Evolutionary conservation across 2,888 invertebrate species (phyloP).

Genomic region (Asteroscopus sphinx): DNA sequence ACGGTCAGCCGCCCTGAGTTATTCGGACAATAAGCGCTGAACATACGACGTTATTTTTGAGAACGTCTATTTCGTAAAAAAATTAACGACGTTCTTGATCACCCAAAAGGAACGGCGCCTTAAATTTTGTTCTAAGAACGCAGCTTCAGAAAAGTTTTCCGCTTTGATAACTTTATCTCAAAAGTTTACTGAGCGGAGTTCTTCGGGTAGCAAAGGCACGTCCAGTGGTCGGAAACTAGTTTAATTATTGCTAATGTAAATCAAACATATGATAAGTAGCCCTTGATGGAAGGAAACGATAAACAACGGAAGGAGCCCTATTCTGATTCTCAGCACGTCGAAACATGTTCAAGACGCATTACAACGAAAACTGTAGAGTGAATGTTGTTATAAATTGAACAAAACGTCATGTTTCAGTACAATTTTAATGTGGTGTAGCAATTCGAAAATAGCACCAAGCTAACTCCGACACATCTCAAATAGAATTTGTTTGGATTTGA

Average conservation of each 20-base stretch:
- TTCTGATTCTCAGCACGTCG: conserved; percentile 64
- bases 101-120: too few species aligned
- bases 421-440: conserved; percentile 52
- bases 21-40: conserved; percentile 48
- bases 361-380: conserved; percentile 50
- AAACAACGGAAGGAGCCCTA: conserved; percentile 61
- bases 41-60: too few species aligned
- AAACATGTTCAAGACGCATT: conserved; percentile 49
- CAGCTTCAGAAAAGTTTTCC: conserved; percentile 38
- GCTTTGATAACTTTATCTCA: conserved; percentile 12
- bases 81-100: too few species aligned
- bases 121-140: conserved; percentile 53
- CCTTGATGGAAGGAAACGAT: conserved; percentile 55
- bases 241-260: conserved; percentile 49
- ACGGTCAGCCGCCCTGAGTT: conserved; percentile 47
- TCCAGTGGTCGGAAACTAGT: conserved; percentile 27
- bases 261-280: conserved; percentile 52
- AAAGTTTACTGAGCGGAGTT: conserved; percentile 20
- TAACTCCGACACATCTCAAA: conserved; percentile 43
- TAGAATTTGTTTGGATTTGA: conserved; percentile 50
- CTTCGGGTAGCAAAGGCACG: conserved; percentile 1
- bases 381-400: conserved; percentile 56
- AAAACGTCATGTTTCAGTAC: conserved; percentile 45
- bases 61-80: too few species aligned
- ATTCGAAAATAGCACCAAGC: conserved; percentile 59